Evolutionary conservation across 2,888 invertebrate species (phyloP), one percentile per base, ranked within the genome.

Genomic region (Steinernema carpocapsae): DNA sequence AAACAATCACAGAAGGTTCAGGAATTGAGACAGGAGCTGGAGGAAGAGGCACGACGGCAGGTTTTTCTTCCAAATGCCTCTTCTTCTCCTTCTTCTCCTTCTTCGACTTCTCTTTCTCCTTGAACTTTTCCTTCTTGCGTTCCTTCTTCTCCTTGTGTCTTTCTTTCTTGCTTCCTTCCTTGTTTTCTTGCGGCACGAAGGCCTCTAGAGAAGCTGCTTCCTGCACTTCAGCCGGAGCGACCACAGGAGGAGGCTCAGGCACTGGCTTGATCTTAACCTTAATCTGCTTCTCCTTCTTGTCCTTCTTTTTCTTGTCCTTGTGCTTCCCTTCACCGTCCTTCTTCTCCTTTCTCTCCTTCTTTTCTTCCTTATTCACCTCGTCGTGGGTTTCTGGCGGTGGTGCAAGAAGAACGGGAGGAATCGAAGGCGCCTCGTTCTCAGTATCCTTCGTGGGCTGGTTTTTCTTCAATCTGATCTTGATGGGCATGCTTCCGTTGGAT

Each of bases 31-130:
- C n/a, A n/a, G n/a, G n/a, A n/a, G n/a, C n/a, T n/a, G n/a, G n/a
- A n/a, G n/a, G n/a, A n/a, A n/a, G n/a, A n/a, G n/a, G n/a, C n/a
- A n/a, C n/a, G n/a, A n/a, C n/a, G n/a, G n/a, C n/a, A n/a, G n/a
- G n/a, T n/a, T n/a, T n/a, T n/a, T n/a, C n/a, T n/a, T 64, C 29
- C 17, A 64, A 10, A 4, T 29, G 22, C 10, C n/a, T 29, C 32
- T 29, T 29, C 32, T 64, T 64, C 64, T 64, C 22, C 24, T 22
- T 7, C 52, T 56, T 56, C 26, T 51, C 51, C n/a, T 43, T 43
- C 43, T 43, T 43, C 43, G 7, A 12, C 43, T 43, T 14, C 43
- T 43, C 14, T 43, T 43, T 43, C 43, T 43, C 43, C 43, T 43
- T 43, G 10, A 4, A 19, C 19, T 48, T 48, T 48, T 48, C 48